Percentiles rank a stretch among this genome's conserved stretches.
Conservation (phyloP, 2,888 invertebrate genomes). For the Drosophila engyochracea region DNA sequence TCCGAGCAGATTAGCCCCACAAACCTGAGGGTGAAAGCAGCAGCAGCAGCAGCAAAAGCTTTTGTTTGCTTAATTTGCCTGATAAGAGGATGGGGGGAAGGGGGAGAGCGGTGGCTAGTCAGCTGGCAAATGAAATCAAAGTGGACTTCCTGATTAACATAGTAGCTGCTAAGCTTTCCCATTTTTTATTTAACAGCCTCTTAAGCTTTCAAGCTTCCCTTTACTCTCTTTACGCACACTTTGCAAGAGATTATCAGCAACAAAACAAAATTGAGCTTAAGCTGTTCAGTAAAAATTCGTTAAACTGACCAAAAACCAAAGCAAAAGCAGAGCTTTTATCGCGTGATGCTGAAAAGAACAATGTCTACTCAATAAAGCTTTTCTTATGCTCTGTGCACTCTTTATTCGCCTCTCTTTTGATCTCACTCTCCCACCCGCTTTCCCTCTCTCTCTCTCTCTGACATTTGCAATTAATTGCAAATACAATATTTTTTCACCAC, state of each 20-base stretch:
- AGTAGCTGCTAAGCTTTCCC: slow-evolving; percentile 8
- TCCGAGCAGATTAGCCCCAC: slow-evolving; percentile 47
- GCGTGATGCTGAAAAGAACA: too few species aligned
- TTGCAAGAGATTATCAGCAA: neutral
- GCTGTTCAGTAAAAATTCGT: neutral
- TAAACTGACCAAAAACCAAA: neutral
- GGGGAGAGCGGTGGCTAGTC: neutral
- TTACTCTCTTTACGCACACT: neutral
- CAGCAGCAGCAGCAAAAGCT: slow-evolving; percentile 9
- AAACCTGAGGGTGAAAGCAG: slow-evolving; percentile 17
- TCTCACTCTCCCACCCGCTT: neutral
- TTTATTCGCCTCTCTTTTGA: neutral
- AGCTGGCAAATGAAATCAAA: slow-evolving; percentile 3
- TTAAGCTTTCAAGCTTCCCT: neutral
- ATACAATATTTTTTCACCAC: slow-evolving; percentile 7
- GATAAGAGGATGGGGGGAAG: neutral
- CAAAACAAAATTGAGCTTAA: neutral
- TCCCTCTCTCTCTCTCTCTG: neutral
- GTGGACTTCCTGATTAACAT: slow-evolving; percentile 5
- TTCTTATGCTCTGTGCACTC: neutral
- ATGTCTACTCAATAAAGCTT: neutral
- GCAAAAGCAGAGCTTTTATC: neutral
- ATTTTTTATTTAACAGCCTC: neutral
- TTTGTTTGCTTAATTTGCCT: slow-evolving; percentile 46
- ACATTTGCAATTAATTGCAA: slow-evolving; percentile 21